phyloP scores from a whole-genome alignment of 1,140 invertebrate species.

The Bradysia coprophila region DNA sequence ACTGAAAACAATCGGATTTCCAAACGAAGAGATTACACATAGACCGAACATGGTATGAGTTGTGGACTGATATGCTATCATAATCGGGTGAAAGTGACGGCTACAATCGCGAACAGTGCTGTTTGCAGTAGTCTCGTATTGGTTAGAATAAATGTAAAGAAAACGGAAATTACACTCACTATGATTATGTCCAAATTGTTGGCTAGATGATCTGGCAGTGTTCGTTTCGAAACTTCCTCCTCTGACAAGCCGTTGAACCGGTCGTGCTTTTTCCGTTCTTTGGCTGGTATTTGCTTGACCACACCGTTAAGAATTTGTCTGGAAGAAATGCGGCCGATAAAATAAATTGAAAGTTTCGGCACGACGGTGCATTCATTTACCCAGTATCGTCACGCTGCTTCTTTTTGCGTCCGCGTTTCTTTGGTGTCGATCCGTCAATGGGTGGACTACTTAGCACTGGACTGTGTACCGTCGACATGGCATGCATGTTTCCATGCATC shows the following conservation, averaged over 20 bases:
- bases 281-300: constrained; percentile 39
- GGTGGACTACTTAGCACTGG: constrained; percentile 10
- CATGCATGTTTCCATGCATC: neutral
- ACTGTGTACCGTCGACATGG: neutral
- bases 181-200: constrained; percentile 93
- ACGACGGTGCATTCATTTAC: neutral
- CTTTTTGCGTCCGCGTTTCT: constrained; percentile 66
- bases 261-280: constrained; percentile 87
- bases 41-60: too few relatives aligned
- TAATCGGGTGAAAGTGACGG: too few relatives aligned
- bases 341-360: too few relatives aligned
- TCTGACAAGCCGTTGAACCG: constrained; percentile 94
- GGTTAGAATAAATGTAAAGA: too few relatives aligned
- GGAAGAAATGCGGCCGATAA: too few relatives aligned
- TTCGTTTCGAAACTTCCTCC: constrained; percentile 84
- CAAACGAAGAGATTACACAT: too few relatives aligned
- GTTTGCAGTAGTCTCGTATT: too few relatives aligned
- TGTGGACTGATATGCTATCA: too few relatives aligned
- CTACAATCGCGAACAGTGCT: too few relatives aligned
- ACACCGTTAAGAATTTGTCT: too few relatives aligned
- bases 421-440: constrained; percentile 36
- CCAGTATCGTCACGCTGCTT: constrained; percentile 37
- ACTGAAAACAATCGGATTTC: too few relatives aligned
- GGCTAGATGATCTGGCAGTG: constrained; percentile 81
- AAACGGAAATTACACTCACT: constrained; percentile 50